Conservation (phyloP, 2,797 vertebrate genomes). For the Hylomyscus alleni region DNA sequence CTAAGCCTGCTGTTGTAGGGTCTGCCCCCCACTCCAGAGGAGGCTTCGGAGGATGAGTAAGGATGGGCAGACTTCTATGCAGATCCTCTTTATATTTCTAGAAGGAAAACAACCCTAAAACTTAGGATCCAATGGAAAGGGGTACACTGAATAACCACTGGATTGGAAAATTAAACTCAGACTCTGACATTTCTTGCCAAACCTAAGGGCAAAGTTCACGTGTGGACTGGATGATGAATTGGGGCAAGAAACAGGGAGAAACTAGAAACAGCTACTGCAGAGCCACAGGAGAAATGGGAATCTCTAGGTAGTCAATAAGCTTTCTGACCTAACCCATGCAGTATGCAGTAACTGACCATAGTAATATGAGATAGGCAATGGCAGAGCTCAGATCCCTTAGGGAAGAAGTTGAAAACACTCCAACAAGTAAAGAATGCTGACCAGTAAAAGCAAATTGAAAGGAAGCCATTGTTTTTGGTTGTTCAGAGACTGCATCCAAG, state of each 20-base stretch:
- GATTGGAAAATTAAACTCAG: conserved; percentile 18
- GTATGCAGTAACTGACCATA: background rate
- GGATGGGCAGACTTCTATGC: background rate
- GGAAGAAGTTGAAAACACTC: background rate
- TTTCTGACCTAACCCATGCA: background rate
- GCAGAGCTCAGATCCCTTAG: background rate
- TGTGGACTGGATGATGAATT: background rate
- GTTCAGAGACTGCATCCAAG: background rate
- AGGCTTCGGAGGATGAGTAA: background rate
- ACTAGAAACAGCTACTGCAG: background rate
- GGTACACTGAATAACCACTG: background rate
- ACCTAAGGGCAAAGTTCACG: conserved; percentile 39
- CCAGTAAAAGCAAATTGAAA: background rate
- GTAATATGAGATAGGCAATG: background rate
- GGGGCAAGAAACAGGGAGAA: background rate
- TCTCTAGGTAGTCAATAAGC: too few species aligned
- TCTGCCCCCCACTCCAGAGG: background rate
- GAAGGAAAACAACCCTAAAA: background rate
- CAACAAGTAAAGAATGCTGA: background rate
- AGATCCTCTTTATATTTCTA: background rate
- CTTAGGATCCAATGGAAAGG: conserved; percentile 32
- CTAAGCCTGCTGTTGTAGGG: background rate
- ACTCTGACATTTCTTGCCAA: conserved; percentile 30
- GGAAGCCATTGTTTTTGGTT: background rate
- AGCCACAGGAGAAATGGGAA: background rate